Conservation (phyloP, 2,888 invertebrate genomes). For the Latheticus oryzae region DNA sequence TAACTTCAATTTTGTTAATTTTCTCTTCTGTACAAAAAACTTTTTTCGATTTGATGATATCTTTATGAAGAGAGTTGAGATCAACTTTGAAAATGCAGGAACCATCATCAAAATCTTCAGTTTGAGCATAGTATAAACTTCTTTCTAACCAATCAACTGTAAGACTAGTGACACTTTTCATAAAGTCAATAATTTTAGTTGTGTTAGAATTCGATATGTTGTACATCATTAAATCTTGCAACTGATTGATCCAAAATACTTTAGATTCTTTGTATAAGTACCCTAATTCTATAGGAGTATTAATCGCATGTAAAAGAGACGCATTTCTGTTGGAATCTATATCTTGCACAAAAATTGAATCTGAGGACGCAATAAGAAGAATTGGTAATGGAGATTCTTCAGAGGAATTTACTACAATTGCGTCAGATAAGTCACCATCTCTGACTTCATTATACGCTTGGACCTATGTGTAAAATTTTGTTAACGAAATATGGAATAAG, state of each 20-base stretch:
- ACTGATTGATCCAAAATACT: conserved; percentile 86
- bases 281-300: conserved; percentile 77
- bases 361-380: conserved; percentile 78
- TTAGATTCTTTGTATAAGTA: conserved; percentile 78
- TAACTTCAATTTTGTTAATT: conserved; percentile 77
- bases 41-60: conserved; percentile 66
- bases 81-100: conserved; percentile 75
- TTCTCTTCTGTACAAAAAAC: conserved; percentile 70
- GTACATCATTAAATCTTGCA: conserved; percentile 76
- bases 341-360: conserved; percentile 80
- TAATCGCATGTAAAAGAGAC: conserved; percentile 72
- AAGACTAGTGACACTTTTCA: conserved; percentile 74
- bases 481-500: not conserved
- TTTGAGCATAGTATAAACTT: conserved; percentile 84
- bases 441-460: conserved; percentile 85
- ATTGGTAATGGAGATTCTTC: conserved; percentile 83
- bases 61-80: conserved; percentile 72
- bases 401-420: conserved; percentile 75
- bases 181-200: conserved; percentile 70
- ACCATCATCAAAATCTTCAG: conserved; percentile 60
- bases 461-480: too few species aligned
- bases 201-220: conserved; percentile 69
- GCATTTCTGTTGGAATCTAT: conserved; percentile 75
- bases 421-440: conserved; percentile 76
- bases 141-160: conserved; percentile 91